phyloP scores from a whole-genome alignment of 2,797 vertebrate species.

The Threskiornis aethiopicus region DNA sequence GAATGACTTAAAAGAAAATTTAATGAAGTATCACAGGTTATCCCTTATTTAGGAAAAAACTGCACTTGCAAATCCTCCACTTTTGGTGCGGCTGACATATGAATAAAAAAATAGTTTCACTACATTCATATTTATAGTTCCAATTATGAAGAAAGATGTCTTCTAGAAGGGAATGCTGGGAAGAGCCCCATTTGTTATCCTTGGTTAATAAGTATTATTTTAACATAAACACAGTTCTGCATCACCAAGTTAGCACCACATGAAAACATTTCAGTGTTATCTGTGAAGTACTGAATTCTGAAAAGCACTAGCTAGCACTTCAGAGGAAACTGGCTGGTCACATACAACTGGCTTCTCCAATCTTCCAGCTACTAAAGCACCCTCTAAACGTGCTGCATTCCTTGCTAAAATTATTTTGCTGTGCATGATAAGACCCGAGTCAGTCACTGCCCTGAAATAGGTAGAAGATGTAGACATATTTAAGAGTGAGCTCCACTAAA shows the following conservation, averaged over 20 bases:
- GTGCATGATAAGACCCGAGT: not conserved
- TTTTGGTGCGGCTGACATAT: not conserved
- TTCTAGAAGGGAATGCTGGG: not conserved
- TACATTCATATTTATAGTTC: slow-evolving; percentile 38
- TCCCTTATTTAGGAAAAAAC: not conserved
- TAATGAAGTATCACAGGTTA: not conserved
- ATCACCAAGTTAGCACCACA: not conserved
- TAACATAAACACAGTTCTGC: not conserved
- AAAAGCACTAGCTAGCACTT: not conserved
- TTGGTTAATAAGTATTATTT: slow-evolving; percentile 32
- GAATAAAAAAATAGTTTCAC: not conserved
- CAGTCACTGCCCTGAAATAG: not conserved
- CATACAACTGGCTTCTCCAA: not conserved
- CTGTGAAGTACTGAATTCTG: not conserved
- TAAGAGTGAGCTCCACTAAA: not conserved
- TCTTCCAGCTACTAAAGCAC: not conserved
- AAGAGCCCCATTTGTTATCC: slow-evolving; percentile 2
- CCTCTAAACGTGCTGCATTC: not conserved
- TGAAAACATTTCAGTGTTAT: not conserved
- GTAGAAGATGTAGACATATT: not conserved
- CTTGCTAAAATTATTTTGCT: not conserved
- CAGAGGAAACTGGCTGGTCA: not conserved
- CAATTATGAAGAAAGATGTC: slow-evolving; percentile 38
- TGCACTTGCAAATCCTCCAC: not conserved
- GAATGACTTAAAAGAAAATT: not conserved